Conservation (phyloP, 2,797 vertebrate species). For the Typhlichthys eigenmanni region DNA sequence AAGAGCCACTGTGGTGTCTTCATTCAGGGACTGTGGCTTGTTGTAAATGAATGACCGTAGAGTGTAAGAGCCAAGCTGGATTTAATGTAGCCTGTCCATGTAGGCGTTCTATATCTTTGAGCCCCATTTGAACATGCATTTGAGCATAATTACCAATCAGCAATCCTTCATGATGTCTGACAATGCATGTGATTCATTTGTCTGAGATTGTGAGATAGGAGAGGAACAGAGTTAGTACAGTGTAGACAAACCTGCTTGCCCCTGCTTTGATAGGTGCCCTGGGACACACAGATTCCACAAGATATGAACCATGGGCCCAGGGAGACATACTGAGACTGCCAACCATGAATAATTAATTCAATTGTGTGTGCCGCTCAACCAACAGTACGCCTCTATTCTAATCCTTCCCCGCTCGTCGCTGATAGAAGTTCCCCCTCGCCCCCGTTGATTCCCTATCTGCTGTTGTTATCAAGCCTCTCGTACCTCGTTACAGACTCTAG, state of each 20-base stretch:
- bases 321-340: slow-evolving; percentile 44
- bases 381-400: slow-evolving; percentile 28
- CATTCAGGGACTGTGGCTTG: slow-evolving; percentile 3
- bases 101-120: slow-evolving; percentile 6
- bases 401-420: slow-evolving; percentile 13
- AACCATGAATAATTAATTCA: slow-evolving; percentile 63
- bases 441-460: slow-evolving; percentile 28
- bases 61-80: neutral
- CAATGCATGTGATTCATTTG: slow-evolving; percentile 37
- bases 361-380: slow-evolving; percentile 32
- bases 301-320: slow-evolving; percentile 41
- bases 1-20: slow-evolving; percentile 22
- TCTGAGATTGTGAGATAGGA: slow-evolving; percentile 31
- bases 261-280: slow-evolving; percentile 32
- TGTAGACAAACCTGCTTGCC: slow-evolving; percentile 31
- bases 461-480: neutral
- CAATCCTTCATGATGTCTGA: slow-evolving; percentile 13
- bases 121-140: neutral
- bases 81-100: neutral
- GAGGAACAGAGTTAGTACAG: slow-evolving; percentile 53
- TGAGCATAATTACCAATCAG: slow-evolving; percentile 15
- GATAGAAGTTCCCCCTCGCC: slow-evolving; percentile 32
- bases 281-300: slow-evolving; percentile 45
- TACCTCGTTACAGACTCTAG: slow-evolving; percentile 16
- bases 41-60: slow-evolving; percentile 17